Base-by-base conservation (phyloP, 2,113 vertebrate genomes). In the Onychostruthus taczanowskii region DNA sequence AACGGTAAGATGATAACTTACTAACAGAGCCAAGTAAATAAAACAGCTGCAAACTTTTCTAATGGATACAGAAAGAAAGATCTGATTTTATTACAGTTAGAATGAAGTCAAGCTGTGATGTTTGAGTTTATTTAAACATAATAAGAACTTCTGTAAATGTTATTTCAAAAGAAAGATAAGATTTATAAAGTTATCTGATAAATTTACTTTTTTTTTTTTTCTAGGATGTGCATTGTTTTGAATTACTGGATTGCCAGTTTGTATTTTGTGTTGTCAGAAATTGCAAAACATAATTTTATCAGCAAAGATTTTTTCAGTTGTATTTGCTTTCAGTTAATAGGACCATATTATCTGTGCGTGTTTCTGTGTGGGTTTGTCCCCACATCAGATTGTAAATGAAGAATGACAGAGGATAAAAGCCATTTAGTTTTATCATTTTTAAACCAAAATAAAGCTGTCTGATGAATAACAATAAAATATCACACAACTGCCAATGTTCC, bases 371-470 rank as follows among this genome's bases (percentile, higher is more conserved):
- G 91, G 52, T 78, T 93, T 95, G 35, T 94, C 70, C 91, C 37
- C 90, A 33, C 44, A 67, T 80, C 55, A 94, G 63, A 85, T 37
- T 93, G 70, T 78, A 97, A 97, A 97, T 96, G 64, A 95, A 93
- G 53, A 96, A 89, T 83, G 79, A 74, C 69, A 82, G 59, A 81
- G 31, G 46, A 69, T 58, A 86, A 83, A 64, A 83, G 13, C 27
- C 44, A 8, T 63, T 89, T 73, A 86, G 69, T 94, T 83, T 81
- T 78, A 52, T 81, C 4, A 37, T 78, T 93, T 96, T 94, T 35
- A 95, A 95, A 94, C 43, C 82, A 92, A 93, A 97, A 94, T 91
- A 94, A 88, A 98, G 87, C 91, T 97, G 91, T 96, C 91, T 96
- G 80, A 93, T 96, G 76, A 95, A 79, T 70, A 62, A 93, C 93